phyloP scores from a whole-genome alignment of 2,797 vertebrate genomes.

The Manis crassicaudata region DNA sequence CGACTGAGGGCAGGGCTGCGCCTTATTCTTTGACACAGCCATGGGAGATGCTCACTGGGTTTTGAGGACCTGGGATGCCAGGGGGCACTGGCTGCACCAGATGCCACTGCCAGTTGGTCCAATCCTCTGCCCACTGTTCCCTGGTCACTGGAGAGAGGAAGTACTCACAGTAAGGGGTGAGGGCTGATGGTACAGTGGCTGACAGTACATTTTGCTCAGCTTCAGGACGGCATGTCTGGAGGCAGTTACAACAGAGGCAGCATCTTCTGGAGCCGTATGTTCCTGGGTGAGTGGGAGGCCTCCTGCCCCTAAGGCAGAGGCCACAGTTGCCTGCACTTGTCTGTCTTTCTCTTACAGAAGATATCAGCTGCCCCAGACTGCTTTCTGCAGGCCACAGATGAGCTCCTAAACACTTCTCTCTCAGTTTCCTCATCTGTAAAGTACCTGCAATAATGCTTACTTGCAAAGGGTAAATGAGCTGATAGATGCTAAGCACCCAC shows the following conservation, averaged over 20 bases:
- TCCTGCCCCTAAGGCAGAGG: not conserved
- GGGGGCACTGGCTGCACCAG: not conserved
- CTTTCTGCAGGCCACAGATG: not conserved
- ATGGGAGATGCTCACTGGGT: not conserved
- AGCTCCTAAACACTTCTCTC: not conserved
- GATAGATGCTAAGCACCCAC: not conserved
- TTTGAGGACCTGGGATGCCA: not conserved
- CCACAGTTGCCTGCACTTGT: not conserved
- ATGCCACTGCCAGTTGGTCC: not conserved
- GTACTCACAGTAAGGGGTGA: not conserved
- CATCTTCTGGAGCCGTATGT: fast-evolving
- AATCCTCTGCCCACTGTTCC: not conserved
- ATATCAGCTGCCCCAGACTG: fast-evolving
- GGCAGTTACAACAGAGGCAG: not conserved
- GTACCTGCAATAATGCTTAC: not conserved
- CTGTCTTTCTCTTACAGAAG: not conserved
- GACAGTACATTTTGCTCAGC: not conserved
- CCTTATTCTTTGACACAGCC: not conserved
- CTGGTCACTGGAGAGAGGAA: not conserved
- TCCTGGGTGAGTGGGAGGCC: not conserved
- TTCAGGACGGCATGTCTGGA: not conserved
- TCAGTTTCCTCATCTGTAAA: not conserved
- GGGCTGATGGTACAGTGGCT: fast-evolving
- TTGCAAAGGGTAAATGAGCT: not conserved
- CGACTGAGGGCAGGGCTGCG: not conserved